phyloP scores from a whole-genome alignment of 2,888 invertebrate species.

The Dastarcus helophoroides region DNA sequence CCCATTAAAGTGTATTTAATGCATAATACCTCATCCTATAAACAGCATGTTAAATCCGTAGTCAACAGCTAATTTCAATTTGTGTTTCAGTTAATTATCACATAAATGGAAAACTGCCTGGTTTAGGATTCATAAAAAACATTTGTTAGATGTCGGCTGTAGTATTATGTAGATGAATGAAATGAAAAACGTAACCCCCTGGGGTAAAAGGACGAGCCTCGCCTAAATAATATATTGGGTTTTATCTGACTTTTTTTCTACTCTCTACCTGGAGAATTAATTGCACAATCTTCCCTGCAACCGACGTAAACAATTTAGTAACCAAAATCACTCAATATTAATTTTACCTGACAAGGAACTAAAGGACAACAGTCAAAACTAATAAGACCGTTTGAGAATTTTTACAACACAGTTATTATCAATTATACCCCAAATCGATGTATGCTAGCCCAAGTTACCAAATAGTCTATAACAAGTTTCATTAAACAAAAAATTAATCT shows the following conservation, averaged over 20 bases:
- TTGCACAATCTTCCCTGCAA: no score
- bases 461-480: no score
- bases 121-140: constrained; percentile 24
- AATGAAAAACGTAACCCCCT: constrained; percentile 29
- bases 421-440: no score
- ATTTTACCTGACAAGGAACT: no score
- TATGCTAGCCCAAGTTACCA: no score
- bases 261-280: constrained; percentile 22
- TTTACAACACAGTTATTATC: no score
- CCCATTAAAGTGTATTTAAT: constrained; percentile 17
- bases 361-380: no score
- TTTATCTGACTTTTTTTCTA: constrained; percentile 20
- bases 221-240: constrained; percentile 28
- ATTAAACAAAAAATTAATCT: no score
- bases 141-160: constrained; percentile 21
- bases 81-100: constrained; percentile 29
- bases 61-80: constrained; percentile 30
- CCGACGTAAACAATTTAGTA: no score
- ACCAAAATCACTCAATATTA: no score
- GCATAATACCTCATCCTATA: constrained; percentile 17
- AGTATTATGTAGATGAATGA: constrained; percentile 27
- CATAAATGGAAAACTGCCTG: constrained; percentile 26
- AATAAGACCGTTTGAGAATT: no score
- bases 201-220: constrained; percentile 19
- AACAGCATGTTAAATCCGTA: constrained; percentile 21